phyloP scores from a whole-genome alignment of 2,113 vertebrate species.

The Carassius carassius region DNA sequence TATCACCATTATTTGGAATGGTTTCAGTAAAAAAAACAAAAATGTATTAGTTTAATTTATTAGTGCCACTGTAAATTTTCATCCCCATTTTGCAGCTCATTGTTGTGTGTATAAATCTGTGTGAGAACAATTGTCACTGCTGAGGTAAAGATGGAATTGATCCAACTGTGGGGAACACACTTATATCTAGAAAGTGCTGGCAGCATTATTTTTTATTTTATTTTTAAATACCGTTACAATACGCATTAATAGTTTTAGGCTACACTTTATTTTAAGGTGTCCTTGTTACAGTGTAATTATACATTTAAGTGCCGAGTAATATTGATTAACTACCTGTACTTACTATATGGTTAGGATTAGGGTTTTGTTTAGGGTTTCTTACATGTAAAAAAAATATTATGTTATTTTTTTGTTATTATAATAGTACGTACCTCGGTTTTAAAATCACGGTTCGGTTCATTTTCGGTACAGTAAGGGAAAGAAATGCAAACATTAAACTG shows the following conservation, averaged over 20 bases:
- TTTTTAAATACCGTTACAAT: neutral
- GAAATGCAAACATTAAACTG: too few relatives aligned
- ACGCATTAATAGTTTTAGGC: neutral
- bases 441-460: too few relatives aligned
- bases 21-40: neutral
- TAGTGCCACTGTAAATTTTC: constrained; percentile 7
- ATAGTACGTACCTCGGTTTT: too few relatives aligned
- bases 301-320: neutral
- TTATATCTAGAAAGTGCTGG: neutral
- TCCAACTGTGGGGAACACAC: constrained; percentile 1
- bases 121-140: constrained; percentile 15
- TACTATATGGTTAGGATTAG: too few relatives aligned
- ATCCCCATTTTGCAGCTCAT: constrained; percentile 10
- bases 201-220: neutral
- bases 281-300: neutral
- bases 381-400: too few relatives aligned
- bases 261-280: neutral
- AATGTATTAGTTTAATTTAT: constrained; percentile 1
- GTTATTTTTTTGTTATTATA: too few relatives aligned
- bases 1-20: neutral
- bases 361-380: too few relatives aligned
- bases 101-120: neutral
- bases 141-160: neutral
- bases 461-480: too few relatives aligned
- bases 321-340: too few relatives aligned